Base-by-base conservation (phyloP, 2,113 vertebrate genomes). In the Psittacara wagleri region DNA sequence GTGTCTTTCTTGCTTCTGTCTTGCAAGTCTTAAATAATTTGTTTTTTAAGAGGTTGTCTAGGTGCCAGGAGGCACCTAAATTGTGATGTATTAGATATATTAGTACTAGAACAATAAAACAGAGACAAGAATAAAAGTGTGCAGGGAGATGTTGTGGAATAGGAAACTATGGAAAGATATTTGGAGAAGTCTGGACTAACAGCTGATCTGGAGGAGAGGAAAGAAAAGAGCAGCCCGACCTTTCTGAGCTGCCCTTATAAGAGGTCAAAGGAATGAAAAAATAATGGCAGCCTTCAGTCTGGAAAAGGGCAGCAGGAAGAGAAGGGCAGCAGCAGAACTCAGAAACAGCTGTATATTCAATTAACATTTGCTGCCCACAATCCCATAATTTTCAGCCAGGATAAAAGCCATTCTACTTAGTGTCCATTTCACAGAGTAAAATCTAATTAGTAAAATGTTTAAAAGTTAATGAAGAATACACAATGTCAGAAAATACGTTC, bases 401-500 rank as follows among this genome's bases (percentile, higher is more conserved):
- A 96, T 91, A 97, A 97, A 96, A 94, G 69, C 81, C 76, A 89
- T 88, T 66, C 88, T 93, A 83, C n/a, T 95, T 96, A 96, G 78
- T 82, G 93, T 84, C 88, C 90, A 92, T 94, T 96, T 94, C 44
- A 37, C 70, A 82, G 94, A 97, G 81, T 52, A 63, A 96, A 94
- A 95, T 95, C 75, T 94, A 97, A 96, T 96, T 95, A 97, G 78
- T 91, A 86, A 91, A 96, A 95, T 94, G 92, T 92, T 95, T 95
- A 89, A 86, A 96, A 96, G 83, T 90, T 95, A 96, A 95, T 96
- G 80, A 97, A 95, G 94, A 93, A 93, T 82, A 81, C 33, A 78
- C 12, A 6, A 68, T 95, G 82, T 78, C 83, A 94, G 66, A 88
- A 89, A 95, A 86, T 86, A 61, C 23, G 29, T 94, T 59, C 73